Percentiles rank a stretch among this genome's conserved stretches.
These are phyloP conservation scores for Glyphotaelius pellucidus DNA, from an alignment of 2,888 invertebrate species.

Conservation along the genomic window DNA sequence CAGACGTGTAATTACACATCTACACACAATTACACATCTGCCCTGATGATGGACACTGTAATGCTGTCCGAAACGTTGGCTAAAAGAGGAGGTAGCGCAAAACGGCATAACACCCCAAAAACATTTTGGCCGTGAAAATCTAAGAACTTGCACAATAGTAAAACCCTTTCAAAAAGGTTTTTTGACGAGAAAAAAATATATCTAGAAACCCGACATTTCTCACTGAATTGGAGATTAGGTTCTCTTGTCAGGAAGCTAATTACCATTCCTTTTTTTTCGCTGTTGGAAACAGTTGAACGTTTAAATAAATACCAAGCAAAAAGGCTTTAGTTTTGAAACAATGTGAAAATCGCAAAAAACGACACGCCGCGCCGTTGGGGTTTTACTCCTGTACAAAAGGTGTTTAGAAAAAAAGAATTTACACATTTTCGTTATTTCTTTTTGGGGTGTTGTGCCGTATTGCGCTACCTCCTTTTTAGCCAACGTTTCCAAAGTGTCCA, in stretches of 20 bases:
- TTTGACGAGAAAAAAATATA: neutral
- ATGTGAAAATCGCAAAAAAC: neutral
- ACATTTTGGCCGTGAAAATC: too few species aligned
- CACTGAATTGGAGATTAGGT: neutral
- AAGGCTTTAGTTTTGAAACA: neutral
- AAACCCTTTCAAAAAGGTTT: neutral
- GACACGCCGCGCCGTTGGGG: neutral
- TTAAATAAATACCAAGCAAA: neutral
- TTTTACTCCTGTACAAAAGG: neutral
- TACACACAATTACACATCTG: too few species aligned
- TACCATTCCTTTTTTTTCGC: neutral
- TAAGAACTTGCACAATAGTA: too few species aligned
- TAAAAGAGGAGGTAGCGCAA: too few species aligned
- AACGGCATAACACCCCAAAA: too few species aligned
- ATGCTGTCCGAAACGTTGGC: too few species aligned
- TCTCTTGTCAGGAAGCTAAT: neutral
- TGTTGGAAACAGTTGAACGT: neutral
- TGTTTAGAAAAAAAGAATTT: neutral
- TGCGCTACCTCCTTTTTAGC: too few species aligned
- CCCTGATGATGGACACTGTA: too few species aligned
- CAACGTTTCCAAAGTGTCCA: too few species aligned
- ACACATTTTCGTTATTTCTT: too few species aligned
- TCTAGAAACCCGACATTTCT: neutral
- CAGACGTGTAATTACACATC: too few species aligned
- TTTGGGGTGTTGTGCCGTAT: too few species aligned